A percentile compares a stretch with the other conserved stretches of the same genome.
Conservation (phyloP, 1,140 invertebrate species). For the Magallana gigas region DNA sequence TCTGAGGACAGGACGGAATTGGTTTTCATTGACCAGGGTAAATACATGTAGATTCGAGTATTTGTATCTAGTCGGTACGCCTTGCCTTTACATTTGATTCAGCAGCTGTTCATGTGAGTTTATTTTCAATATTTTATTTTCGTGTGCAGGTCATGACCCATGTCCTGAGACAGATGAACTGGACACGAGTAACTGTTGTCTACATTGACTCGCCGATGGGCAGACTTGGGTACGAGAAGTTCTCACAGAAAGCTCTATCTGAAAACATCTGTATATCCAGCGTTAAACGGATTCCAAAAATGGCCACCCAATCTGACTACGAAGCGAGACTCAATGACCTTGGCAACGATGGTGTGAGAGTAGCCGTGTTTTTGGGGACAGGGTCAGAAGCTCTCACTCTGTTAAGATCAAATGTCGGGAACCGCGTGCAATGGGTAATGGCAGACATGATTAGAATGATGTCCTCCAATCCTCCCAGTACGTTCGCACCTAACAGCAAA, state of each 20-base stretch:
- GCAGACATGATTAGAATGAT: slow-evolving; percentile 26
- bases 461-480: slow-evolving; percentile 62
- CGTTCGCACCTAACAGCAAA: slow-evolving; percentile 58
- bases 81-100: too few relatives aligned
- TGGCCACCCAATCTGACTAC: slow-evolving; percentile 49
- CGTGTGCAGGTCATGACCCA: slow-evolving; percentile 71
- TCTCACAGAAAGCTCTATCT: slow-evolving; percentile 62
- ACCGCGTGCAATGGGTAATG: slow-evolving; percentile 68
- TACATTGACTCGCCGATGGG: slow-evolving; percentile 74
- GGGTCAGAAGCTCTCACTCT: slow-evolving; percentile 38
- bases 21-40: slow-evolving; percentile 54
- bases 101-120: too few relatives aligned
- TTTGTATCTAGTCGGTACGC: too few relatives aligned
- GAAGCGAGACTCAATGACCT: slow-evolving; percentile 47
- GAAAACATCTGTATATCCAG: slow-evolving; percentile 66
- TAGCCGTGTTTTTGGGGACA: slow-evolving; percentile 64
- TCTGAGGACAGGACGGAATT: slow-evolving; percentile 62
- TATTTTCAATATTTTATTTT: background rate
- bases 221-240: slow-evolving; percentile 63
- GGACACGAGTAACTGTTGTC: slow-evolving; percentile 78
- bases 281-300: slow-evolving; percentile 31
- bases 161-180: slow-evolving; percentile 75
- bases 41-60: background rate
- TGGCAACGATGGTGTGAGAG: slow-evolving; percentile 55
- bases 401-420: slow-evolving; percentile 51